phyloP scores from a whole-genome alignment of 1,140 invertebrate genomes.

The Sipha flava region DNA sequence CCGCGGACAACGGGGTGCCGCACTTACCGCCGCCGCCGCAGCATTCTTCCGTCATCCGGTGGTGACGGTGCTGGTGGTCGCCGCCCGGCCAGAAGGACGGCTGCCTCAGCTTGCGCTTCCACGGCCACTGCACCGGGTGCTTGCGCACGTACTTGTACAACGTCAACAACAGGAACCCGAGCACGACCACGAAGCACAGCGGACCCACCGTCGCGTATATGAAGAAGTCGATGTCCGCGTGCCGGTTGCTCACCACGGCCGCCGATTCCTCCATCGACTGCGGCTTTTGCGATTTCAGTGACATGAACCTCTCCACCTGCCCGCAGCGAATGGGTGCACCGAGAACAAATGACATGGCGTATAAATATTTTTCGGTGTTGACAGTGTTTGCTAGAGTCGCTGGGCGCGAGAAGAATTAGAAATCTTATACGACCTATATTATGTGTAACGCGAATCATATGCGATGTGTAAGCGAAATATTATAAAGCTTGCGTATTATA shows the following conservation, averaged over 20 bases:
- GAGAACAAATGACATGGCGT: too few species aligned
- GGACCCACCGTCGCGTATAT: constrained; percentile 40
- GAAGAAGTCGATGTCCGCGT: constrained; percentile 39
- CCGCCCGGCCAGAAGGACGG: constrained; percentile 28
- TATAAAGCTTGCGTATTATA: too few species aligned
- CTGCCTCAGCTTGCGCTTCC: constrained; percentile 36
- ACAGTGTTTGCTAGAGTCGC: too few species aligned
- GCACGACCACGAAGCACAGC: constrained; percentile 36
- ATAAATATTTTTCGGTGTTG: too few species aligned
- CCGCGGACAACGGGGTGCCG: neutral
- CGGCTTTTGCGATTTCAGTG: constrained; percentile 37
- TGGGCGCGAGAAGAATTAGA: too few species aligned
- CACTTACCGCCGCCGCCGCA: neutral
- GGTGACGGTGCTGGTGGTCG: neutral
- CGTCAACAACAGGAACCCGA: constrained; percentile 36
- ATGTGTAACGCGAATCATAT: too few species aligned
- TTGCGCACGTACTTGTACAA: constrained; percentile 37
- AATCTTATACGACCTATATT: too few species aligned
- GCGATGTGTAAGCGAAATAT: too few species aligned
- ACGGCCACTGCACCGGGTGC: constrained; percentile 37
- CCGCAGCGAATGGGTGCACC: neutral
- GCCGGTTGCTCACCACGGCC: constrained; percentile 35
- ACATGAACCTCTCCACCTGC: constrained; percentile 31
- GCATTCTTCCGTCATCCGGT: neutral
- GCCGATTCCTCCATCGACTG: constrained; percentile 35